phyloP scores from a whole-genome alignment of 2,113 vertebrate genomes.

The Aphyosemion australe region DNA sequence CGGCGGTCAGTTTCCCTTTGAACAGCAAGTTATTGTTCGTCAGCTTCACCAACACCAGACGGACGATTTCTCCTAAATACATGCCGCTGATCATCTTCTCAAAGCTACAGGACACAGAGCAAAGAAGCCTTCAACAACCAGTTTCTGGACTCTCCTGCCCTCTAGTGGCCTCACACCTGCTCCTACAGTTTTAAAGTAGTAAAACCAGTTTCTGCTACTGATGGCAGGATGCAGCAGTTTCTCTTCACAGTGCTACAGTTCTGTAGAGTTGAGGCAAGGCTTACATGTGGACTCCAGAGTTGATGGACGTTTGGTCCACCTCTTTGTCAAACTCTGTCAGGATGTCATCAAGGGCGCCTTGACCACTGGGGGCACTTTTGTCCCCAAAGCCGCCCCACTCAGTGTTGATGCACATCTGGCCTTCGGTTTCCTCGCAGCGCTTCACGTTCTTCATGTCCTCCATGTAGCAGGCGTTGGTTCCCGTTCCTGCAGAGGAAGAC shows the following conservation, averaged over 20 bases:
- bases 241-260: no score
- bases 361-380: constrained; percentile 52
- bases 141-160: neutral
- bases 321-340: constrained; percentile 76
- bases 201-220: no score
- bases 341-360: constrained; percentile 61
- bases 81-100: constrained; percentile 88
- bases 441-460: constrained; percentile 94
- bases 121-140: neutral
- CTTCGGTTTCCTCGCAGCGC: constrained; percentile 88
- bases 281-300: constrained; percentile 75
- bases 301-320: constrained; percentile 78
- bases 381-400: constrained; percentile 98
- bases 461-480: constrained; percentile 98
- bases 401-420: constrained; percentile 95
- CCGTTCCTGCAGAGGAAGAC: constrained; percentile 81
- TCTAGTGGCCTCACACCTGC: fast-evolving
- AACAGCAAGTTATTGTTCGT: constrained; percentile 74
- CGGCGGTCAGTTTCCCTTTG: constrained; percentile 19
- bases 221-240: no score
- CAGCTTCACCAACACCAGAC: constrained; percentile 75
- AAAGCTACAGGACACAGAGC: constrained; percentile 75
- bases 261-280: neutral
- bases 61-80: constrained; percentile 84
- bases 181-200: no score